Evolutionary conservation across 2,888 invertebrate genomes (phyloP).

Genomic region (Agonopterix subpropinquella): DNA sequence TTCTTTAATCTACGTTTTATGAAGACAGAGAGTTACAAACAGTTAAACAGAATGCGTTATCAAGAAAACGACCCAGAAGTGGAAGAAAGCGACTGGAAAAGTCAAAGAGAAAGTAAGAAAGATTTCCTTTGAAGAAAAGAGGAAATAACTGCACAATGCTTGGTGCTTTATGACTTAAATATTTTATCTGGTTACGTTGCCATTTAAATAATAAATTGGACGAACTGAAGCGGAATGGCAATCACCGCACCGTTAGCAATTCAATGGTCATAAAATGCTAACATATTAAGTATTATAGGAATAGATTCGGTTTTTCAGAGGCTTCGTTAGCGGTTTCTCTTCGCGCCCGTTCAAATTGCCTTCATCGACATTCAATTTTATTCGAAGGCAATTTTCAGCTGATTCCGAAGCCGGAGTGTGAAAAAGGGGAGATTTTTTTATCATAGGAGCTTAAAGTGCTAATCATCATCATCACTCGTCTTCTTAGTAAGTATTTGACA

Average conservation of each 20-base stretch:
- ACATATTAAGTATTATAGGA: slow-evolving; percentile 4
- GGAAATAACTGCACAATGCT: too few relatives aligned
- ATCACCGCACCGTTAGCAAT: slow-evolving; percentile 10
- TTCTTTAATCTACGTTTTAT: too few relatives aligned
- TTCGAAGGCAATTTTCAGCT: slow-evolving; percentile 23
- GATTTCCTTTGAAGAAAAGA: too few relatives aligned
- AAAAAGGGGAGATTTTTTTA: too few relatives aligned
- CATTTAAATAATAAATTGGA: slow-evolving; percentile 1
- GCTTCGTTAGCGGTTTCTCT: slow-evolving; percentile 22
- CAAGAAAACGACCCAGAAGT: too few relatives aligned
- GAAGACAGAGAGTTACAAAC: too few relatives aligned
- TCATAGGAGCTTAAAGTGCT: too few relatives aligned
- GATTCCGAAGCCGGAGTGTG: slow-evolving; percentile 7
- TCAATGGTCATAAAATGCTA: slow-evolving; percentile 15
- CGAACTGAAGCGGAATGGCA: slow-evolving; percentile 4
- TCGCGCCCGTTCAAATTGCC: slow-evolving; percentile 26
- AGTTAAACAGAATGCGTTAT: too few relatives aligned
- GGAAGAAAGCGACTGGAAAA: too few relatives aligned
- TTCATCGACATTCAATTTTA: slow-evolving; percentile 31
- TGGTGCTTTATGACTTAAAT: neutral
- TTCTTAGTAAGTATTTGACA: too few relatives aligned
- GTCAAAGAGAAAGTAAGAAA: too few relatives aligned
- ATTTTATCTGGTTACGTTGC: neutral
- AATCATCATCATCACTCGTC: too few relatives aligned
- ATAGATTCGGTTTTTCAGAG: slow-evolving; percentile 13